A percentile compares a stretch with the other conserved stretches of the same genome.
Evolutionary conservation across 2,113 vertebrate genomes (phyloP).

Genomic region (Ardeotis arabs): DNA sequence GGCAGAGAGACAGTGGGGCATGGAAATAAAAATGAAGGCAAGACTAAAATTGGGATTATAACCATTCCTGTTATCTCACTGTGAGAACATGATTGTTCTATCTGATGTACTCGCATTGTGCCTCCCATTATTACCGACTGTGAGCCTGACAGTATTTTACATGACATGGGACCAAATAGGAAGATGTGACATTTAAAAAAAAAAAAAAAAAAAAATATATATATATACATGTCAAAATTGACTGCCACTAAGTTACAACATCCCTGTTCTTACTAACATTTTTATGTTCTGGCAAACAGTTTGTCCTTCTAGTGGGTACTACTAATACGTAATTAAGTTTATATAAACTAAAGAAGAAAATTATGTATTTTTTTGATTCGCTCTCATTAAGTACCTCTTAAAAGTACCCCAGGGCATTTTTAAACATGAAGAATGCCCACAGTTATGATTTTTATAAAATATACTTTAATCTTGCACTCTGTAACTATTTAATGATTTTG

Average conservation of each 20-base stretch:
- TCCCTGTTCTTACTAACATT: not conserved
- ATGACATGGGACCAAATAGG: not conserved
- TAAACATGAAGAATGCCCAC: not conserved
- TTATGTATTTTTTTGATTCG: not conserved
- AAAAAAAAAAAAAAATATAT: too few relatives aligned
- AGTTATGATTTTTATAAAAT: not conserved
- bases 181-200: not conserved
- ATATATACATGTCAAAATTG: not conserved
- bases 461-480: not conserved
- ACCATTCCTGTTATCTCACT: not conserved
- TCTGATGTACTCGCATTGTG: not conserved
- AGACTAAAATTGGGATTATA: not conserved
- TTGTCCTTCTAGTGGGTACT: not conserved
- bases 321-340: not conserved
- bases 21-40: not conserved
- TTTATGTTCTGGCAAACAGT: not conserved
- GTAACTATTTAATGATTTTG: conserved; percentile 17
- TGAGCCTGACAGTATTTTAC: not conserved
- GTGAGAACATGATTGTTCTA: not conserved
- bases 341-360: conserved; percentile 17
- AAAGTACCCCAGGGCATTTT: not conserved
- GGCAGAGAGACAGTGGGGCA: not conserved
- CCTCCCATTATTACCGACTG: not conserved
- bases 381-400: not conserved
- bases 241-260: not conserved